These are phyloP conservation scores for Lordiphosa stackelbergi DNA, from an alignment of 1,140 invertebrate genomes.

Conservation along the genomic window DNA sequence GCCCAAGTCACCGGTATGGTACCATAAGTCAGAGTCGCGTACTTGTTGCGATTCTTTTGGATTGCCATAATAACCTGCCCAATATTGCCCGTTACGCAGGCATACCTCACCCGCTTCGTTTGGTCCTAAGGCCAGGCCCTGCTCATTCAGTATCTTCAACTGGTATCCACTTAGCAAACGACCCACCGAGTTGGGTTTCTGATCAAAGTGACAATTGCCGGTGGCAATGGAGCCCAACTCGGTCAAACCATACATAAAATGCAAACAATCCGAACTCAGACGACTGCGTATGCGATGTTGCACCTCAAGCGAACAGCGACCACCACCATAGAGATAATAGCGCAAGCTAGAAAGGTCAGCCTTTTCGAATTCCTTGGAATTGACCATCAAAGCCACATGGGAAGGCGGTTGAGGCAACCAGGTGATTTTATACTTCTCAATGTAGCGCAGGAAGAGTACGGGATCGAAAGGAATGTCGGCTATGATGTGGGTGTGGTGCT, in stretches of 20 bases:
- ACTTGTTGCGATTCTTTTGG: slow-evolving; percentile 12
- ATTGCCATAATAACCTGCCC: slow-evolving; percentile 59
- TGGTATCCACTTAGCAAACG: slow-evolving; percentile 10
- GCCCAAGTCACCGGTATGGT: slow-evolving; percentile 83
- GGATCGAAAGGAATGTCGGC: slow-evolving; percentile 32
- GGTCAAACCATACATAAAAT: slow-evolving; percentile 30
- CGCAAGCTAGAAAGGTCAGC: slow-evolving; percentile 21
- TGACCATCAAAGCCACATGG: slow-evolving; percentile 25
- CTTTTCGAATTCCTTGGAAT: slow-evolving; percentile 15
- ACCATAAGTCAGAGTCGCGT: slow-evolving; percentile 78
- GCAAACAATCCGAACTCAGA: slow-evolving; percentile 19
- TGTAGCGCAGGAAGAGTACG: slow-evolving; percentile 2
- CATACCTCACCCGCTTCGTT: slow-evolving; percentile 47
- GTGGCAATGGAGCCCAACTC: slow-evolving; percentile 31
- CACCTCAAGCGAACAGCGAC: slow-evolving; percentile 13
- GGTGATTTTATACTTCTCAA: slow-evolving; percentile 36
- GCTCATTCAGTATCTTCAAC: slow-evolving; percentile 64
- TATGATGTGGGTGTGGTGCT: slow-evolving; percentile 38
- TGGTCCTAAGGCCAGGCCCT: slow-evolving; percentile 30
- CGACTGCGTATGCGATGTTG: slow-evolving; percentile 29
- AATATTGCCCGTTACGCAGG: slow-evolving; percentile 26
- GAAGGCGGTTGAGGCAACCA: slow-evolving; percentile 28
- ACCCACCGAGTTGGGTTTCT: slow-evolving; percentile 40
- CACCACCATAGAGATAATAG: slow-evolving; percentile 25
- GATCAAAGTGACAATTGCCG: slow-evolving; percentile 24